Base-by-base conservation (phyloP, 2,888 invertebrate species). In the Chouioia cunea region DNA sequence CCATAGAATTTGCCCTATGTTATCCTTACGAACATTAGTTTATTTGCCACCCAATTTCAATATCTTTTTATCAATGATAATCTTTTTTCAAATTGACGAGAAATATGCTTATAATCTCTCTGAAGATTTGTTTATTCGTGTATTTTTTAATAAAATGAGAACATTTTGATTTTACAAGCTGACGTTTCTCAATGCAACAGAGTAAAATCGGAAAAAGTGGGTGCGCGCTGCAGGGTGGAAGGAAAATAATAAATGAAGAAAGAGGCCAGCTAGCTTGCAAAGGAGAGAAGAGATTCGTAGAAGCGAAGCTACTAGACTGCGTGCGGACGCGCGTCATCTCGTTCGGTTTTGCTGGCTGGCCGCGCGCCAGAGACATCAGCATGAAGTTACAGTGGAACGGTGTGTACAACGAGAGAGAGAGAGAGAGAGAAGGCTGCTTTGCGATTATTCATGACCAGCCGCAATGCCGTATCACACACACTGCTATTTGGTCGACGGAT, bases 391-490 rank as follows among this genome's bases (percentile, higher is more conserved):
- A 44, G n/a, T 36, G 56, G 3, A 56, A 36, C n/a, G 18, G 12
- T 18, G 15, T 20, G 16, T 36, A 36, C 43, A 22, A 15, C 15
- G 10, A 36, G 23, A 15, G 56, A n/a, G n/a, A n/a, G n/a, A n/a
- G n/a, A n/a, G n/a, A n/a, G 4, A 27, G 27, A 27, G n/a, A 18
- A 10, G 43, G 58, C 48, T 22, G 48, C 65, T 65, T 63, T 62
- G 56, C 73, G 74, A 77, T 77, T 76, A 77, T 77, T 77, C 76
- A 77, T 76, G 77, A 75, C 76, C 75, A 73, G 70, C 75, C 73
- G 75, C 75, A 76, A 67, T 74, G 71, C 76, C 62, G 70, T 69
- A 75, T 74, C 75, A 53, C 58, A 56, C 50, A 60, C 48, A 48
- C 56, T 47, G 27, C 44, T 16, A 23, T 1, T 52, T 4, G 15